These are phyloP conservation scores for Phalacrocorax brasilianus DNA, from an alignment of 2,113 vertebrate genomes.

Conservation along the genomic window DNA sequence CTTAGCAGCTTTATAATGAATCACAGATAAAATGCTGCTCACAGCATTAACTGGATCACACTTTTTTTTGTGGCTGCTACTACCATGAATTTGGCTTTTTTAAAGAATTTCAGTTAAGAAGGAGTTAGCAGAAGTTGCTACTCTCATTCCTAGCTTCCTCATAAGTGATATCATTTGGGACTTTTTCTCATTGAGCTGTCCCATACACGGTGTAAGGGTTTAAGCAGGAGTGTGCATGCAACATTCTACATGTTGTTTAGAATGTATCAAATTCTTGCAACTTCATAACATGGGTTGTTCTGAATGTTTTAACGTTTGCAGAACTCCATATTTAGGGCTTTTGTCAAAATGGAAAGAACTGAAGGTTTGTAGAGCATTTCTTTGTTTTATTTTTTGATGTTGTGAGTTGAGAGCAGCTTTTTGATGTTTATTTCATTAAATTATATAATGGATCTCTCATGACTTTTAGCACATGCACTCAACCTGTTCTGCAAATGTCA, in stretches of 20 bases:
- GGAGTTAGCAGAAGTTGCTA: not conserved
- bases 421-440: not conserved
- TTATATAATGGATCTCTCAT: not conserved
- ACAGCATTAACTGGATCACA: not conserved
- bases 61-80: not conserved
- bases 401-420: not conserved
- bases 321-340: not conserved
- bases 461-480: not conserved
- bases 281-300: not conserved
- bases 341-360: not conserved
- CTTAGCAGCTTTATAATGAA: not conserved
- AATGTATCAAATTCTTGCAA: not conserved
- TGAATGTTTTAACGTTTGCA: not conserved
- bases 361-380: not conserved
- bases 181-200: not conserved
- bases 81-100: not conserved
- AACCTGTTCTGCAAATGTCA: not conserved
- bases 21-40: not conserved
- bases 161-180: not conserved
- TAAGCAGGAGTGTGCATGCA: not conserved
- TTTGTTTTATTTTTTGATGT: not conserved
- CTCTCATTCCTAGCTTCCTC: not conserved
- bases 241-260: not conserved
- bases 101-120: not conserved
- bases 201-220: fast-evolving